Base-by-base conservation (phyloP, 2,888 invertebrate genomes). In the Chrysotoxum bicinctum region DNA sequence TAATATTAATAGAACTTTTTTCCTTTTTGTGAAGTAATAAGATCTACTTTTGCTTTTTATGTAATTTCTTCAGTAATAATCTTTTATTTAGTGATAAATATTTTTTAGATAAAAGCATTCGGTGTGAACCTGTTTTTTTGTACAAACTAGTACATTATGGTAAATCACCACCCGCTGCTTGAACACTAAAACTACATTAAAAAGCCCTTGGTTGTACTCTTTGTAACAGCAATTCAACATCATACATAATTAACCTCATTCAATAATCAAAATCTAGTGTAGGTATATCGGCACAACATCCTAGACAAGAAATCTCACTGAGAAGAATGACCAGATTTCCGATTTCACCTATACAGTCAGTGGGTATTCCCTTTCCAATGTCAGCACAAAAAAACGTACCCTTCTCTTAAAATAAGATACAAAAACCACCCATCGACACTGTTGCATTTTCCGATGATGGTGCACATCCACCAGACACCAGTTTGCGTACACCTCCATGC, bases 381-480 rank as follows among this genome's bases (percentile, higher is more conserved):
- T 19, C 16, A 1, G 12, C 0, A 19, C 0, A 32, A 19, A 19
- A 40, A 60, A 40, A 60, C 7, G 6, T 7, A 48, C 40, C 37
- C 50, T 21, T 30, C 35, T 32, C 8, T 10, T 0, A n/a, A 43
- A 48, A 56, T 9, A 48, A 26, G 35, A 52, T 66, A 14, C 35
- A 30, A 19, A n/a, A 32, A 77, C 81, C 76, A 77, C 81, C 69
- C 81, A 73, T 58, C 73, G 81, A 77, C 76, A 81, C 85, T 85
- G 85, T 85, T 85, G 85, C 85, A 85, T 81, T 35, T 66, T 73
- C 56, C 48, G 40, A 66, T 73, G 23, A 50, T 62, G 16, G 52
- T 84, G 84, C 84, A 84, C 56, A 73, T 54, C 64, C 58, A 54
- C 16, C 26, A 56, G 52, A 26, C 52, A 30, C 3, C 26, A 52